Base-by-base conservation (phyloP, 2,797 vertebrate genomes). In the Myripristis jacobus region DNA sequence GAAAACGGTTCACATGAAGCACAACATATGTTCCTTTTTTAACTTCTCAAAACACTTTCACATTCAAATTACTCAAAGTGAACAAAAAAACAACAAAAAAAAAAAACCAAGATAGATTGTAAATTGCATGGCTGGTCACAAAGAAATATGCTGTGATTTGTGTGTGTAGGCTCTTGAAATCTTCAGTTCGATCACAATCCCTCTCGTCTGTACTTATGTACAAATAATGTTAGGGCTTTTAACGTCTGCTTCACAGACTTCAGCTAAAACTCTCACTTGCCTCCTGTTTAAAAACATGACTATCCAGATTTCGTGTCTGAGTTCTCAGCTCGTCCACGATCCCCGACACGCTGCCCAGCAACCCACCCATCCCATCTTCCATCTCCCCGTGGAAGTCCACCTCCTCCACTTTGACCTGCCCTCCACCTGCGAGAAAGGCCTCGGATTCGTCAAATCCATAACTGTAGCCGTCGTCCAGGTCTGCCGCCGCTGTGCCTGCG, bases 341-440 rank as follows among this genome's bases (percentile, higher is more conserved):
- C 58, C 87, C 88, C 0, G 89, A 74, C 69, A 91, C 90, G 0
- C 73, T 74, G 16, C 80, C 87, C 75, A 94, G 27, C 76, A 93
- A 64, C 34, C 90, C 82, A 0, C 77, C 68, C 85, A 92, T 89
- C 19, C 85, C 87, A 4, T 77, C 82, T 69, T 82, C 90, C 82
- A 90, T 82, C 58, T 91, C 90, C 57, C 89, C 72, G 2, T 82
- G 79, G 21, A 93, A 91, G n/a, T 93, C 92, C 65, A 83, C 87
- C 70, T 92, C 80, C 75, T 94, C 93, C 13, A 93, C 92, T 41
- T 94, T 94, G 58, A 94, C 92, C 18, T 92, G 91, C 6, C 92
- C 91, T 1, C 73, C 88, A 0, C 84, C 10, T 0, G 89, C 68
- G 0, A 92, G 81, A 8, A 93, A 93, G 0, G 75, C 74, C 18